Evolutionary conservation across 2,113 vertebrate species (phyloP).

Genomic region (Microcebus jonahi): DNA sequence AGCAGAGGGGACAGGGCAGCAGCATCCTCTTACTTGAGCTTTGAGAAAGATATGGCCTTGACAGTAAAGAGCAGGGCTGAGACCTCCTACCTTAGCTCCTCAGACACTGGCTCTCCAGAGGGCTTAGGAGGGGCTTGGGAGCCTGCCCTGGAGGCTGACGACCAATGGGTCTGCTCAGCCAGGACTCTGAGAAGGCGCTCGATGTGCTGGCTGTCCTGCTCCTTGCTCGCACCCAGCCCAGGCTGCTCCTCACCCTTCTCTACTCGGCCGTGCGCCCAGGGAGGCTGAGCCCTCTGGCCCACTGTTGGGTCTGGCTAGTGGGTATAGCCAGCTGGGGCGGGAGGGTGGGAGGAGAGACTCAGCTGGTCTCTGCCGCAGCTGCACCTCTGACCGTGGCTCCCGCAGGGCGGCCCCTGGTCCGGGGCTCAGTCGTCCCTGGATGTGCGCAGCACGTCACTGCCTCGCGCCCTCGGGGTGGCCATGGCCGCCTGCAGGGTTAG

Average conservation of each 20-base stretch:
- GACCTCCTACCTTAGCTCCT: neutral
- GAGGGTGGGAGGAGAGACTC: neutral
- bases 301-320: neutral
- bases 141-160: neutral
- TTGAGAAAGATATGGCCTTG: neutral
- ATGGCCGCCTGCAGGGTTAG: neutral
- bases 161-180: neutral
- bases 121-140: neutral
- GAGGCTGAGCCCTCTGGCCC: neutral
- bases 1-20: neutral
- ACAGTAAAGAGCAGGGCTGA: neutral
- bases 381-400: neutral
- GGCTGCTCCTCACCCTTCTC: neutral
- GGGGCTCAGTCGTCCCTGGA: neutral
- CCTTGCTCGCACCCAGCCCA: neutral
- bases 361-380: neutral
- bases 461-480: too few species aligned
- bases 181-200: neutral
- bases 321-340: too few species aligned
- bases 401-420: neutral
- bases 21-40: neutral
- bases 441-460: rapidly evolving
- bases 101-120: neutral
- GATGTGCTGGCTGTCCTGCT: neutral
- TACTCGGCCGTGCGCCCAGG: neutral